Evolutionary conservation across 2,797 vertebrate species (phyloP).

Genomic region (Nannoperca obscura): DNA sequence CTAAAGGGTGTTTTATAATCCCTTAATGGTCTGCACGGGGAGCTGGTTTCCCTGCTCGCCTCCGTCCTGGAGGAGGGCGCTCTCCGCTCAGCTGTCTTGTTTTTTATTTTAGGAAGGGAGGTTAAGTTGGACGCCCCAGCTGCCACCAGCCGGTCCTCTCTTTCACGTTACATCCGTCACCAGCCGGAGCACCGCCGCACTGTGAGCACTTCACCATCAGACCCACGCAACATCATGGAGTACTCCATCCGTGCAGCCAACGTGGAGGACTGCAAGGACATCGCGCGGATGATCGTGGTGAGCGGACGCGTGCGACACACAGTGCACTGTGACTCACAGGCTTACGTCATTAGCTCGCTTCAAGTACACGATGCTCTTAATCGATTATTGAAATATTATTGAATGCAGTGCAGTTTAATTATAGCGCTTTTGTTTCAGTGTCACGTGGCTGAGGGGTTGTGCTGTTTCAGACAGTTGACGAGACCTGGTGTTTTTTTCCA

Average conservation of each 20-base stretch:
- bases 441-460: neutral
- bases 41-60: slow-evolving; percentile 3
- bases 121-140: neutral
- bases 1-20: neutral
- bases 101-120: neutral
- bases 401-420: neutral
- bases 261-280: slow-evolving; percentile 85
- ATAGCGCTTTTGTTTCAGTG: neutral
- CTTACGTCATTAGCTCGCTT: slow-evolving; percentile 26
- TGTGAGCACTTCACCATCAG: neutral
- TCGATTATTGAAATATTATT: neutral
- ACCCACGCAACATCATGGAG: slow-evolving; percentile 75
- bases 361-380: neutral
- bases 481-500: neutral
- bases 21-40: neutral
- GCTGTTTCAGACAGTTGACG: neutral
- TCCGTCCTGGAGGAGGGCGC: slow-evolving; percentile 41
- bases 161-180: neutral
- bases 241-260: slow-evolving; percentile 79
- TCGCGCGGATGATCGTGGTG: slow-evolving; percentile 83
- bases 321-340: neutral
- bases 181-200: neutral
- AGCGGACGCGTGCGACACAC: slow-evolving; percentile 43
- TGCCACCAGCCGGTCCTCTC: neutral
- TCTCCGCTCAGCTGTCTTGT: neutral